Evolutionary conservation across 2,888 invertebrate species (phyloP).

Genomic region (Ormyrus rosae): DNA sequence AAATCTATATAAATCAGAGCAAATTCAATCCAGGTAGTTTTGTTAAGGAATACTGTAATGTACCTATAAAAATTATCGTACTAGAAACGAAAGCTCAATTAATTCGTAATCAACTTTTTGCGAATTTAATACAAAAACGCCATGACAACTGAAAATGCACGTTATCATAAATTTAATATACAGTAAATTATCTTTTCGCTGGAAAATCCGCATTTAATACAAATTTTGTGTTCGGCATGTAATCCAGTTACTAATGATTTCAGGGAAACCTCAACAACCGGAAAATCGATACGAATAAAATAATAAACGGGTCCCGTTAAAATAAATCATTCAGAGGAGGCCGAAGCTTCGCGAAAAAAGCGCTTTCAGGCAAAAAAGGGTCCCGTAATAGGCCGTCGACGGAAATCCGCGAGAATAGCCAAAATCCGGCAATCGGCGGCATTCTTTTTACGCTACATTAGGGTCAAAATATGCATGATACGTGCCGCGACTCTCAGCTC

Average conservation of each 20-base stretch:
- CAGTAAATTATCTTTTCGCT: not conserved
- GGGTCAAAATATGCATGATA: not conserved
- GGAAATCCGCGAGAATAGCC: not conserved
- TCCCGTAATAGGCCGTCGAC: not conserved
- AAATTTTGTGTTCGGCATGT: slow-evolving; percentile 32
- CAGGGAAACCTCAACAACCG: slow-evolving; percentile 2
- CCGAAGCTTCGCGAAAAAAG: no score
- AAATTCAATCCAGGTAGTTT: no score
- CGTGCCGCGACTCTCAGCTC: not conserved
- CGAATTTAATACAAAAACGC: no score
- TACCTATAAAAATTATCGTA: no score
- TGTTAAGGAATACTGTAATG: no score
- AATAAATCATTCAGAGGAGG: not conserved
- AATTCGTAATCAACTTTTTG: no score
- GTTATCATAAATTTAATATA: no score
- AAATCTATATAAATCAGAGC: no score
- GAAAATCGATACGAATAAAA: slow-evolving; percentile 36
- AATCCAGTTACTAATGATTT: slow-evolving; percentile 51
- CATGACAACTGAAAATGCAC: no score
- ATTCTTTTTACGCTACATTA: slow-evolving; percentile 20
- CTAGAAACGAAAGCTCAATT: no score
- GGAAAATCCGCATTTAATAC: slow-evolving; percentile 21
- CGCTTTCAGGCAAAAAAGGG: no score
- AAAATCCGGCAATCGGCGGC: not conserved
- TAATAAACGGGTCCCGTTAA: not conserved